Evolutionary conservation across 2,888 invertebrate species (phyloP), one percentile per base, ranked within the genome.

Genomic region (Desoria tigrina): DNA sequence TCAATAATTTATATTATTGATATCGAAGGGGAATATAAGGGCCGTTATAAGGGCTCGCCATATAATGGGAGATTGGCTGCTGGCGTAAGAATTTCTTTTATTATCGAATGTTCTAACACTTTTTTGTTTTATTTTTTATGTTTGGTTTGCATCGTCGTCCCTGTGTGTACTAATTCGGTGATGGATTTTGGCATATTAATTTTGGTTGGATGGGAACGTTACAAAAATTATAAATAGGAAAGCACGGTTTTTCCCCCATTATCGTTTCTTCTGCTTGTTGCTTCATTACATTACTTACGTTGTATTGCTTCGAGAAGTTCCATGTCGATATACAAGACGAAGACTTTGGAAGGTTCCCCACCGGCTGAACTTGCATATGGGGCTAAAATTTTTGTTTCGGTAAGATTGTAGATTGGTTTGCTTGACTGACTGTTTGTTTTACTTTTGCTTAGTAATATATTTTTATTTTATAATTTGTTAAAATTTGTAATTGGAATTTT

Each of bases 21-120:
- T 78, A 83, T 90, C 16, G 80, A 78, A 0, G 79, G 80, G 74
- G 83, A 81, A 70, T 79, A 78, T 49, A 77, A 77, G 23, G 71
- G 69, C 11, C 72, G 78, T 58, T 42, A 66, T 50, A 71, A 76
- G 14, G 68, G 73, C 27, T 26, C 50, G 16, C 80, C 84, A 54
- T 87, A 88, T 75, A 87, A 90, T 64, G 81, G 86, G 1, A 85
- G 86, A 77, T 82, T 90, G 79, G 88, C 88, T 21, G 90, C 90
- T 64, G 84, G 88, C 71, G 90, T 90, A 84, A 86, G 87, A 76
- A 64, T 28, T 42, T 57, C 18, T 54, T 14, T 24, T 63, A 60
- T 23, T 4, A 32, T 7, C 23, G 42, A 21, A 18, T 39, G 21
- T 28, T 49, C 56, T 61, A 63, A 54, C 32, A 7, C 18, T 65